Base-by-base conservation (phyloP, 2,113 vertebrate genomes). In the Shinisaurus crocodilurus region DNA sequence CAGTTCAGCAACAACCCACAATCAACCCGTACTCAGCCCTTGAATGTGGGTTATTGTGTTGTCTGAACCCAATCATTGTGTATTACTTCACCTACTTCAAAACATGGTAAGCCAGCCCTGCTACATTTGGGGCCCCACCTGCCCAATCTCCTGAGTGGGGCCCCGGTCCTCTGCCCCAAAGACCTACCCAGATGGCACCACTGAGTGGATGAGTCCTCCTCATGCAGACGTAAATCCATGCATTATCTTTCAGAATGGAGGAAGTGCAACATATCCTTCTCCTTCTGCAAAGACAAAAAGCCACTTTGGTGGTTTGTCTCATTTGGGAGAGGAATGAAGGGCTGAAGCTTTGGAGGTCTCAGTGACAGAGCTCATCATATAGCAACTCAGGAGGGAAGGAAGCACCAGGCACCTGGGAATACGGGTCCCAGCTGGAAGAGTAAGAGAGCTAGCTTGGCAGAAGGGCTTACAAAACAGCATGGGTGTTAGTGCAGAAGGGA, bases 391-490 rank as follows among this genome's bases (percentile, higher is more conserved):
- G 76, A 37, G 67, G 57, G 37, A 82, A 43, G 37, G 8, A 25
- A 43, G 48, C 16, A 18, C 65, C 60, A 16, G 80, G 23, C 79
- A 43, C 23, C 13, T 20, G 60, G 90, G 86, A 83, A 79, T 48
- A n/a, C 16, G 40, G 65, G 37, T 37, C 40, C 65, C 87, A 88
- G 82, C 90, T 91, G 90, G 74, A 91, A 57, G 8, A 15, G 25
- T 37, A 29, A 50, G 63, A 80, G 63, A 88, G 40, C 81, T 13
- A 45, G 16, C 48, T n/a, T 20, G n/a, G 75, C 37, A 79, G 23
- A 77, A 80, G 32, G 65, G 82, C 5, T 79, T 15, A 29, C 18
- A 7, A 70, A 85, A 32, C 65, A 48, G 82, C 75, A 3, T 72
- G 74, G 75, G 89, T 40, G 48, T 86, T 45, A 43, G 89, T 60